Base-by-base conservation (phyloP, 2,797 vertebrate species). In the Sitta carolinensis region DNA sequence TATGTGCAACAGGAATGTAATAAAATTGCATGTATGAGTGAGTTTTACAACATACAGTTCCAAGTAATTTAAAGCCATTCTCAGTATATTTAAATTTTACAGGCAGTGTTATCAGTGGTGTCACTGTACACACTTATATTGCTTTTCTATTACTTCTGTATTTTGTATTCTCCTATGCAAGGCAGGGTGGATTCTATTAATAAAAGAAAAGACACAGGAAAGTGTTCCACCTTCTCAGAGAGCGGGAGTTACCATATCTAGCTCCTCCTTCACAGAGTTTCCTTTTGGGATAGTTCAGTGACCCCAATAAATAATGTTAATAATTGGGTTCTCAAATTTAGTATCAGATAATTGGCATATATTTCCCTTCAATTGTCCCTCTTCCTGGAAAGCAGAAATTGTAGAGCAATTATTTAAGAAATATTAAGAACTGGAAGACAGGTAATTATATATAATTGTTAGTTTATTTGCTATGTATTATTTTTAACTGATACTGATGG, bases 1-100 rank as follows among this genome's bases (percentile, higher is more conserved):
- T 26, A 7, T 23, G 42, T 84, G 74, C 36, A 76, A 81, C 19
- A 45, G 23, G 45, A 81, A 79, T 11, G 32, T 50, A 93, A 93
- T 76, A 82, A 88, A 93, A 76, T 82, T 22, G 51, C 88, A 87
- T 0, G 0, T 29, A 48, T 62, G 80, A 87, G 67, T 69, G 77
- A 84, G 38, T 73, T 95, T 90, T 67, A 92, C 61, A 79, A 84
- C 77, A 40, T 34, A 30, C 7, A 0, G 67, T 50, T 93, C 66
- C 48, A 69, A 84, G 55, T 94, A 93, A 89, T 87, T 95, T 80
- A 70, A 79, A 84, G n/a, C 42, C 48, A 77, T 84, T 93, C 61
- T 72, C 52, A 77, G 36, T 43, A 57, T 67, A 84, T 93, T 94
- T 89, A 74, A 79, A 61, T 82, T 96, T 89, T 84, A 76, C 88